phyloP scores from a whole-genome alignment of 1,140 invertebrate species.

The Zophobas morio region DNA sequence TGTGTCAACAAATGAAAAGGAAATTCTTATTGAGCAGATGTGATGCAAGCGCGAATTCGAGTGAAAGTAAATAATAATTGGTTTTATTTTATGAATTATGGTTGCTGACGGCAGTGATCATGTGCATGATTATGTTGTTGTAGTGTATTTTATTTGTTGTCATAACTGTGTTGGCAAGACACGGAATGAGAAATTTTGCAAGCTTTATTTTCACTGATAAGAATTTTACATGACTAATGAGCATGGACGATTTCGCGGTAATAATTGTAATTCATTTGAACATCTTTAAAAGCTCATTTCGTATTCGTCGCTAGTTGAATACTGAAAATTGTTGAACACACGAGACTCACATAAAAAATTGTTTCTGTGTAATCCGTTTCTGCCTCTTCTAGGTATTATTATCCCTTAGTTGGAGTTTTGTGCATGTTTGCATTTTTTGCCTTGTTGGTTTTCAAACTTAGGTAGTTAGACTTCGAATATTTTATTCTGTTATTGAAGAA shows the following conservation, averaged over 20 bases:
- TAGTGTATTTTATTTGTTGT: constrained; percentile 4
- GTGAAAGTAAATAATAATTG: constrained; percentile 43
- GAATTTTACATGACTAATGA: constrained; percentile 7
- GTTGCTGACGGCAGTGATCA: constrained; percentile 2
- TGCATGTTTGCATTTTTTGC: too few relatives aligned
- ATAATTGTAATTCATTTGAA: constrained; percentile 34
- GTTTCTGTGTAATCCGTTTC: constrained; percentile 33
- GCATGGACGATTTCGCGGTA: constrained; percentile 15
- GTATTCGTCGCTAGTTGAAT: constrained; percentile 17
- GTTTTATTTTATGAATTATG: constrained; percentile 40
- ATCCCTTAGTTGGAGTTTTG: background rate
- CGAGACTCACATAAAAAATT: constrained; percentile 30
- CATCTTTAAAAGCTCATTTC: constrained; percentile 24
- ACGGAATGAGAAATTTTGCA: background rate
- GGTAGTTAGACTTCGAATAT: too few relatives aligned
- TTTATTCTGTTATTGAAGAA: too few relatives aligned
- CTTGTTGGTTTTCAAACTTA: too few relatives aligned
- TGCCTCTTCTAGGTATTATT: constrained; percentile 1
- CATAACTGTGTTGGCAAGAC: background rate
- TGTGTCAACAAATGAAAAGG: constrained; percentile 33
- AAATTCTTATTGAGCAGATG: constrained; percentile 35
- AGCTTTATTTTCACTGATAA: background rate
- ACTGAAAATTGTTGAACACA: constrained; percentile 30
- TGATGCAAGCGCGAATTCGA: constrained; percentile 40
- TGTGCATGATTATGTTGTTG: background rate